These are phyloP conservation scores for Pharmacophagus antenor DNA, from an alignment of 2,888 invertebrate genomes.

Conservation along the genomic window DNA sequence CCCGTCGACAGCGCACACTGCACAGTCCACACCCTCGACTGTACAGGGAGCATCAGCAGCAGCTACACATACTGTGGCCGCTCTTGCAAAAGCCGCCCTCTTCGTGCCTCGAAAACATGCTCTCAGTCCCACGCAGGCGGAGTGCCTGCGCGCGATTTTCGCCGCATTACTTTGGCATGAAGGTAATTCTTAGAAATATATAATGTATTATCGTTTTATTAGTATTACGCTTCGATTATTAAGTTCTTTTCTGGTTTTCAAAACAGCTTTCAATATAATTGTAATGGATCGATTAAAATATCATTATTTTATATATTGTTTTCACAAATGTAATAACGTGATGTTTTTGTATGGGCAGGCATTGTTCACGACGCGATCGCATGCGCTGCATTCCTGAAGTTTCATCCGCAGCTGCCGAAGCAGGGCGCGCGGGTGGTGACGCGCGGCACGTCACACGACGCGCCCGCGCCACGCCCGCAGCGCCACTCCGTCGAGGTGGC, in stretches of 20 bases:
- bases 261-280: no score
- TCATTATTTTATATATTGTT: no score
- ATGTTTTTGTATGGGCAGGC: conserved; percentile 67
- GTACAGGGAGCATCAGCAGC: neutral
- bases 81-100: conserved; percentile 35
- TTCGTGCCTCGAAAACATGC: conserved; percentile 89
- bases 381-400: conserved; percentile 97
- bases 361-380: conserved; percentile 99
- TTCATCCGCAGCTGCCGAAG: conserved; percentile 92
- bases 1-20: neutral
- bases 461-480: conserved; percentile 67
- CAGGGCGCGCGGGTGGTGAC: conserved; percentile 88
- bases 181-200: conserved; percentile 65
- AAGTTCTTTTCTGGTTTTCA: no score
- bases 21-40: neutral
- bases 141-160: conserved; percentile 95
- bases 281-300: no score
- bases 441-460: conserved; percentile 55
- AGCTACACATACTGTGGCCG: neutral
- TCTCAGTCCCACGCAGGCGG: conserved; percentile 94
- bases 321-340: neutral
- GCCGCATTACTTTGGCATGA: conserved; percentile 99
- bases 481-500: conserved; percentile 94
- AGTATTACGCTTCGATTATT: no score
- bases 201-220: neutral